Percentiles rank a stretch among this genome's conserved stretches.
These are phyloP conservation scores for Drosophila aff. DNA, from an alignment of 1,140 invertebrate genomes.

Conservation along the genomic window DNA sequence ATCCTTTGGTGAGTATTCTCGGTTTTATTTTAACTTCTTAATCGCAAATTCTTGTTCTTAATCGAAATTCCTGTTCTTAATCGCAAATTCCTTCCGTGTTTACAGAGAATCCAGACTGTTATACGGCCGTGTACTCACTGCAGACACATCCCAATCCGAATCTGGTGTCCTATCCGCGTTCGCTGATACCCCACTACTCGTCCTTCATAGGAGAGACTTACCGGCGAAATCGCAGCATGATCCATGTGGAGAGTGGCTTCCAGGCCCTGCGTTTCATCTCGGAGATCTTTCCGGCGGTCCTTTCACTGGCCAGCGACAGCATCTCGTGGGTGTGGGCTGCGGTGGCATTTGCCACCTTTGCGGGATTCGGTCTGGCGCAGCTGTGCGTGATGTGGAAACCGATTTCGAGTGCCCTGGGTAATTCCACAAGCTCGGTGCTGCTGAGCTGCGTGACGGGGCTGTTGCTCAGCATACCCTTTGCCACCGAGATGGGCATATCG, in stretches of 20 bases:
- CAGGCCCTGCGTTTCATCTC: conserved; percentile 92
- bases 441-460: conserved; percentile 93
- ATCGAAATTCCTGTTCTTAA: background rate
- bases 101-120: conserved; percentile 91
- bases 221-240: conserved; percentile 61
- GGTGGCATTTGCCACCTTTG: conserved; percentile 93
- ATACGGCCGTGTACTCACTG: conserved; percentile 86
- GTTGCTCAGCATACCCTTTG: conserved; percentile 93
- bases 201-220: conserved; percentile 84
- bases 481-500: conserved; percentile 94
- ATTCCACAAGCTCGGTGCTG: conserved; percentile 94
- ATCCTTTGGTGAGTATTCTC: conserved; percentile 91
- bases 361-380: conserved; percentile 94
- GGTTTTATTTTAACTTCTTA: too few species aligned
- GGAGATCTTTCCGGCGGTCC: conserved; percentile 93
- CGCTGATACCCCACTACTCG: conserved; percentile 80
- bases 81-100: conserved; percentile 35
- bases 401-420: conserved; percentile 91
- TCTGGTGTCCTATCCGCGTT: conserved; percentile 74
- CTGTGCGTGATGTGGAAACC: conserved; percentile 87
- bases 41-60: background rate
- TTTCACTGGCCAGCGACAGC: conserved; percentile 87
- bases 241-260: conserved; percentile 88
- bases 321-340: conserved; percentile 91
- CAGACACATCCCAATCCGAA: conserved; percentile 85